phyloP scores from a whole-genome alignment of 2,888 invertebrate species.

The Synanthedon andrenaeformis region DNA sequence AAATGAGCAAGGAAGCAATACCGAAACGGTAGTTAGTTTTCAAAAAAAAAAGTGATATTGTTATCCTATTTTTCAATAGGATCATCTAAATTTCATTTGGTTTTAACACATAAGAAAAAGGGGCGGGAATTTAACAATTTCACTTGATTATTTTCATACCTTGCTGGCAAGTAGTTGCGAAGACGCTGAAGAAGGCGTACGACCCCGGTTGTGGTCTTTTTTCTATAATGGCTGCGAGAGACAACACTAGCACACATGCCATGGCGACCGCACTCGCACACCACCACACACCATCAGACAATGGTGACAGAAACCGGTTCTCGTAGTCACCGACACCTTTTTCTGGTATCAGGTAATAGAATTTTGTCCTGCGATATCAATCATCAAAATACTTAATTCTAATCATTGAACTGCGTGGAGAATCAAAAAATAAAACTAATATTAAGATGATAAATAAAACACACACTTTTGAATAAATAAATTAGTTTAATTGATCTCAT shows the following conservation, averaged over 20 bases:
- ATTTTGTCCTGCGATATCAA: constrained; percentile 37
- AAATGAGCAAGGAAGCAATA: no score
- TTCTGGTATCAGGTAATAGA: constrained; percentile 52
- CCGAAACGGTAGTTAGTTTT: no score
- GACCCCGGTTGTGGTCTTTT: constrained; percentile 24
- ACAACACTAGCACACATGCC: constrained; percentile 39
- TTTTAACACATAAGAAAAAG: no score
- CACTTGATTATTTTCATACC: constrained; percentile 15
- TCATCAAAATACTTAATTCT: background rate
- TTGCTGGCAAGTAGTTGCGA: constrained; percentile 53
- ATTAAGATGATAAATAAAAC: background rate
- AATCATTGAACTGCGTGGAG: no score
- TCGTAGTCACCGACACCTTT: constrained; percentile 49
- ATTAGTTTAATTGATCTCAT: background rate
- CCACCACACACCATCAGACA: constrained; percentile 55
- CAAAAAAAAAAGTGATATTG: no score
- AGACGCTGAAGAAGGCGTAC: constrained; percentile 32
- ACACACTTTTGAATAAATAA: background rate
- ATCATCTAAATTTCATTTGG: no score
- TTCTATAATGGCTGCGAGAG: constrained; percentile 37
- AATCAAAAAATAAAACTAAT: background rate
- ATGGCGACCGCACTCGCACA: constrained; percentile 28
- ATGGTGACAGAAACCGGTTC: constrained; percentile 58
- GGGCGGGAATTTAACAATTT: no score
- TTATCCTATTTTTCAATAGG: no score